Base-by-base conservation (phyloP, 53 echinoderm and acorn worm genomes). In the Zoroaster sp. region DNA sequence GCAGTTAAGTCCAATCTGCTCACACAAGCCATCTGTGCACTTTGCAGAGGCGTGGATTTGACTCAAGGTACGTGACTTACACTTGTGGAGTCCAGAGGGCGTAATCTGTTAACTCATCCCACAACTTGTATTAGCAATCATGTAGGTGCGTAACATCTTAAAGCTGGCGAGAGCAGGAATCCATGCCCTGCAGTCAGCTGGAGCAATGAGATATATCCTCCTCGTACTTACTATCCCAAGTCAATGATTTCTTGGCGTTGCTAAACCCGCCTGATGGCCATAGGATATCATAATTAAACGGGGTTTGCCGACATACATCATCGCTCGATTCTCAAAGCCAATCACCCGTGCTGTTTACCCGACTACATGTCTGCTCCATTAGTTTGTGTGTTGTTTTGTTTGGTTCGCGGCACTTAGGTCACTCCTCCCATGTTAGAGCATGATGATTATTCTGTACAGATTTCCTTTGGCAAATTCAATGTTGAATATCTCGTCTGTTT, bases 201-300 rank as follows among this genome's bases (percentile, higher is more conserved):
- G 43, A 49, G 28, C 52, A 71, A 85, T 66, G 71, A 85, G 85
- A 49, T 71, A 51, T 85, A 69, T 85, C 85, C 85, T 83, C 51
- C 21, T 23, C 12, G 18, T 34, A 37, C 78, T 65, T 59, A 38
- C 53, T 33, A 71, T 6, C 44, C 37, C 18, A 44, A 11, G 47
- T 43, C 82, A 39, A 25, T 44, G 45, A 66, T 43, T 31, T 33
- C 38, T 40, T 68, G 43, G 66, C 15, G 13, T 30, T 25, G 13
- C 41, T 40, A 23, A 1, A 28, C 63, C 35, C 44, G 31, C 42
- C 33, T 20, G 69, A 46, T 20, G 25, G 69, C 69, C 69, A 36
- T 71, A 85, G 85, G 85, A 85, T 85, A 85, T 70, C 85, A 46
- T 35, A 70, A 85, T 85, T 85, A 85, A 49, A 40, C 1, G 9